Evolutionary conservation across 1,140 invertebrate genomes (phyloP), one percentile per base, ranked within the genome.

Genomic region (Drosophila triauraria): DNA sequence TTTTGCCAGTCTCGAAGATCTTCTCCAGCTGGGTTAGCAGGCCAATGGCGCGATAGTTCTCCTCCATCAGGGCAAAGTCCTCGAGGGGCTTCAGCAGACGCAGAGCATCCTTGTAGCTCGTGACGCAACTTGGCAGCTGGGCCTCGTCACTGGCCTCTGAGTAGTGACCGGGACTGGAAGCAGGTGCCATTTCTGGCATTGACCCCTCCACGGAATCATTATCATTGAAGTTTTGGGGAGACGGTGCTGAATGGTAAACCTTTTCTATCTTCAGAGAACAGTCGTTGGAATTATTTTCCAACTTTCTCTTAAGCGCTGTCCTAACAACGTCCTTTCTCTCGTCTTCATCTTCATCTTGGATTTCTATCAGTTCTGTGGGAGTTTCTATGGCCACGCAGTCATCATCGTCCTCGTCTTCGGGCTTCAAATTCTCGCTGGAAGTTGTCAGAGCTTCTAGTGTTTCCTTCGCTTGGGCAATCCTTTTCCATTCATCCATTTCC

Each of bases 21-120:
- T 87, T 83, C 38, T 92, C 91, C 43, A 92, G 64, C 51, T 92
- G 91, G 3, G 82, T 80, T 32, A 92, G 75, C 30, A 92, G 53
- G 1, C 91, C 91, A n/a, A 92, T 92, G 38, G 80, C 91, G 20
- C 91, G 88, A 75, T 92, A 92, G 48, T 92, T 92, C 40, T 92
- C 91, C 54, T 92, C 78, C 17, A 92, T 59, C 38, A 92, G 61
- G 1, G 82, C 91, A 20, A 92, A 92, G 1, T 92, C 91, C 40
- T 92, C 91, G 2, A 92, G 43, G 4, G 91, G 91, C 42, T 87
- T 92, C 0, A 92, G 78, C n/a, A 91, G 75, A n/a, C 75, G 83
- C 35, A 92, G 60, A 0, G 91, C 91, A 67, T 92, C 91, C 44
- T 63, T 67, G 61, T 92, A 92, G 71, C 50, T 86, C 7, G 59